A percentile compares a stretch with the other conserved stretches of the same genome.
Evolutionary conservation across 1,140 invertebrate genomes (phyloP).

Genomic region (Nephotettix cincticeps): DNA sequence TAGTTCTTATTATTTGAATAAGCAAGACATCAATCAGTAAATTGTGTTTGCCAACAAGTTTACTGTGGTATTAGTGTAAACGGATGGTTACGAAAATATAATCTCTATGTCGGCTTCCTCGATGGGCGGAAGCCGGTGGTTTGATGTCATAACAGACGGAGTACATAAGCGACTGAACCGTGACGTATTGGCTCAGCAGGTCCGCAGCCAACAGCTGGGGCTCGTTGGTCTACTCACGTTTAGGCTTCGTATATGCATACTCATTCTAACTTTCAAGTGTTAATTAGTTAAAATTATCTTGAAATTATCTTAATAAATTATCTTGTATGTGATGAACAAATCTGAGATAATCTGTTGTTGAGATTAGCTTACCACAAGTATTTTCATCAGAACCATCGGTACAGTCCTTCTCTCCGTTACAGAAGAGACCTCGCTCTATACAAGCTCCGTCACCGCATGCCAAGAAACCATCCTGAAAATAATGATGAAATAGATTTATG

Average conservation of each 20-base stretch:
- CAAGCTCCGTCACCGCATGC: constrained; percentile 86
- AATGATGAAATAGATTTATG: too few species aligned
- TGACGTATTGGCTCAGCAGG: background rate
- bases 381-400: constrained; percentile 88
- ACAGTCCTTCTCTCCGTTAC: constrained; percentile 91
- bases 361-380: constrained; percentile 74
- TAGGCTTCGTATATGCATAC: too few species aligned
- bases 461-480: constrained; percentile 69
- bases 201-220: background rate
- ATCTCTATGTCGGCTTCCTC: background rate
- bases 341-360: background rate
- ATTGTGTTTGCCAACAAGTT: background rate
- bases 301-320: too few species aligned
- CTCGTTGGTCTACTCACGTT: too few species aligned
- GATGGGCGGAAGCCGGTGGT: background rate
- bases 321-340: too few species aligned
- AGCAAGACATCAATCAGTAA: background rate
- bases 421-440: constrained; percentile 88
- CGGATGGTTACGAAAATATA: constrained; percentile 2
- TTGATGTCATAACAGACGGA: background rate
- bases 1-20: background rate
- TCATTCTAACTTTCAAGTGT: too few species aligned
- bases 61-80: background rate
- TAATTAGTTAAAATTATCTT: too few species aligned
- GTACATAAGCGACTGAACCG: background rate